Percentiles rank a stretch among this genome's conserved stretches.
Evolutionary conservation across 2,113 vertebrate genomes (phyloP).

Genomic region (Hippocampus mohnikei): DNA sequence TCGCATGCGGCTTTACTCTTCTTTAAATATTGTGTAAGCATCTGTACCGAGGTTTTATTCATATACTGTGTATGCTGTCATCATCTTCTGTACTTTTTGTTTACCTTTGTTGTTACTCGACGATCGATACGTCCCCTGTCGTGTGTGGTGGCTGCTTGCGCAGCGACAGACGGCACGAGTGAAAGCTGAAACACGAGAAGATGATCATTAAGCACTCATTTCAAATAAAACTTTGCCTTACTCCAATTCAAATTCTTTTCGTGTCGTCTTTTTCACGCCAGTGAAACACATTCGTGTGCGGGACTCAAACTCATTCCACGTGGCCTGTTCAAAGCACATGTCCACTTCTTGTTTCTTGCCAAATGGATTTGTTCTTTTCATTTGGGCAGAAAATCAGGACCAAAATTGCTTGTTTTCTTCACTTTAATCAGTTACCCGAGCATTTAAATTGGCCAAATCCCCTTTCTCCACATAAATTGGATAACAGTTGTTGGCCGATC

Average conservation of each 20-base stretch:
- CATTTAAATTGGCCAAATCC: neutral
- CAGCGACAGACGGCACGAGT: constrained; percentile 27
- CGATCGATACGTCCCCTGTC: constrained; percentile 29
- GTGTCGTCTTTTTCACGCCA: neutral
- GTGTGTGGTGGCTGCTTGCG: constrained; percentile 33
- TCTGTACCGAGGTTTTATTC: constrained; percentile 17
- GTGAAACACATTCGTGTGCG: neutral
- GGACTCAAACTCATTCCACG: neutral
- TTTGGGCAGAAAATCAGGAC: neutral
- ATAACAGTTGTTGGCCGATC: neutral
- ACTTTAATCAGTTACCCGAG: neutral
- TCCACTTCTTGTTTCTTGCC: neutral
- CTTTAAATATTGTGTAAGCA: constrained; percentile 32
- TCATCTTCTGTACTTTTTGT: constrained; percentile 14
- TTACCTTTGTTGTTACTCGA: constrained; percentile 27
- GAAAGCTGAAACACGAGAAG: constrained; percentile 45
- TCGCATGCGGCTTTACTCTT: constrained; percentile 37
- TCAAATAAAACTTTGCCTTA: constrained; percentile 73
- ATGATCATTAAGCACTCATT: constrained; percentile 57
- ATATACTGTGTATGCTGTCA: constrained; percentile 45
- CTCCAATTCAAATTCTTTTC: constrained; percentile 22
- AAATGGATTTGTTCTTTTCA: neutral
- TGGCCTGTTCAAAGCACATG: neutral
- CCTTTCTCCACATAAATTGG: neutral
- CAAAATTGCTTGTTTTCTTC: neutral